Evolutionary conservation across 2,113 vertebrate species (phyloP), one percentile per base, ranked within the genome.

Genomic region (Isurus oxyrinchus): DNA sequence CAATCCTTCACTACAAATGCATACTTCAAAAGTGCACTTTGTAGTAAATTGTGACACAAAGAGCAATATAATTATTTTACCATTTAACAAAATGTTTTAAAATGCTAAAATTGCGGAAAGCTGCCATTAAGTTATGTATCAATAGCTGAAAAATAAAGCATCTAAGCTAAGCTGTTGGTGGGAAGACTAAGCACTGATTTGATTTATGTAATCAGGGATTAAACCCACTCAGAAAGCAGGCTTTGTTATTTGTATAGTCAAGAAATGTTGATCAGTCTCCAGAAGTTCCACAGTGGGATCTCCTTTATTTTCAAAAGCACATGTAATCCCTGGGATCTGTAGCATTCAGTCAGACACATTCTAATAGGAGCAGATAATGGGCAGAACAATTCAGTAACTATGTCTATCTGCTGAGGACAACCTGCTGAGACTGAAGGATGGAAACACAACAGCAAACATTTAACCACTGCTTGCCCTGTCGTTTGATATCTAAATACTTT

Each of bases 331-430:
- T 95, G 88, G 97, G 95, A 98, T 97, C 97, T 97, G 97, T 97
- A 96, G 97, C 97, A 97, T 97, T 97, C 97, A 97, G 98, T 97
- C 97, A 97, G 97, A 97, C 97, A 97, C 96, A 97, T 97, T 96
- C 97, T 98, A 98, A 98, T 98, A 97, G 97, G 96, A 97, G 97
- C 97, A 98, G 98, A 98, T 97, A 98, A 97, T 97, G 84, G 96
- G 93, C 96, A 97, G 96, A 96, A 97, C 97, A 97, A 97, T 97
- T 97, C 96, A 87, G 97, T 97, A 97, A 98, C 98, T 98, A 98
- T 98, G 97, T 96, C 97, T 98, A 98, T 98, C 95, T n/a, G 7
- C 49, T 90, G 66, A 97, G 97, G 97, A 97, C 96, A 96, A 97
- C 96, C 97, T 31, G 25, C 69, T 35, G 25, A 96, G 94, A 96